Evolutionary conservation across 1,140 invertebrate genomes (phyloP).

Genomic region (Drosophila ohnishii): DNA sequence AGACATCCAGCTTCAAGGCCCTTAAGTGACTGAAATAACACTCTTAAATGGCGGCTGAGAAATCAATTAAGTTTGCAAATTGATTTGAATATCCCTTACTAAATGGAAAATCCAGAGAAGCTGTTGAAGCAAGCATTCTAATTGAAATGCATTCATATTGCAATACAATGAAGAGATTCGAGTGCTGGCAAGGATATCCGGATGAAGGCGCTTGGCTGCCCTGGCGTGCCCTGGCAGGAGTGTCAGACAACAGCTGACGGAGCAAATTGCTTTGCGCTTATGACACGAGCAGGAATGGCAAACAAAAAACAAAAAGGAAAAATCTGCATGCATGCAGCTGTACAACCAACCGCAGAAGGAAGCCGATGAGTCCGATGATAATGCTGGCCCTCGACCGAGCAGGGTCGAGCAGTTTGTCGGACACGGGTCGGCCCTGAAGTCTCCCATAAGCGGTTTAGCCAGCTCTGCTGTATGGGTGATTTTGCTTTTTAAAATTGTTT

Average conservation of each 20-base stretch:
- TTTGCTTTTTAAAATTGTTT: constrained; percentile 30
- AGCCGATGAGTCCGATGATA: constrained; percentile 32
- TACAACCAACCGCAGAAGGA: constrained; percentile 36
- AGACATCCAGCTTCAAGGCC: too few species aligned
- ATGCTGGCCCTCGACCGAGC: constrained; percentile 26
- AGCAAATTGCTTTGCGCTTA: constrained; percentile 73
- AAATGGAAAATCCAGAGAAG: constrained; percentile 44
- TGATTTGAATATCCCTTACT: constrained; percentile 59
- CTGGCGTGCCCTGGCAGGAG: not conserved
- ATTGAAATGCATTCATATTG: constrained; percentile 76
- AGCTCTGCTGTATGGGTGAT: not conserved
- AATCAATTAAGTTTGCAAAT: constrained; percentile 71
- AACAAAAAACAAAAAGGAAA: constrained; percentile 35
- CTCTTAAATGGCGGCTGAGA: constrained; percentile 20
- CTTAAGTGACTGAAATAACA: not conserved
- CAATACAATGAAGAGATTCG: constrained; percentile 48
- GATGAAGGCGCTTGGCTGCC: constrained; percentile 6
- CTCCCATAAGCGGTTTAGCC: constrained; percentile 45
- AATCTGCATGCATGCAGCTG: constrained; percentile 29
- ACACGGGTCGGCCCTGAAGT: constrained; percentile 8
- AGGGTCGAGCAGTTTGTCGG: not conserved
- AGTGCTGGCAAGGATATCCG: constrained; percentile 6
- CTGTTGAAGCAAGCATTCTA: constrained; percentile 66
- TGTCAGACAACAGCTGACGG: constrained; percentile 52
- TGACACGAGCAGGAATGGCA: constrained; percentile 53